Base-by-base conservation (phyloP, 1,140 invertebrate genomes). In the Patella vulgata region DNA sequence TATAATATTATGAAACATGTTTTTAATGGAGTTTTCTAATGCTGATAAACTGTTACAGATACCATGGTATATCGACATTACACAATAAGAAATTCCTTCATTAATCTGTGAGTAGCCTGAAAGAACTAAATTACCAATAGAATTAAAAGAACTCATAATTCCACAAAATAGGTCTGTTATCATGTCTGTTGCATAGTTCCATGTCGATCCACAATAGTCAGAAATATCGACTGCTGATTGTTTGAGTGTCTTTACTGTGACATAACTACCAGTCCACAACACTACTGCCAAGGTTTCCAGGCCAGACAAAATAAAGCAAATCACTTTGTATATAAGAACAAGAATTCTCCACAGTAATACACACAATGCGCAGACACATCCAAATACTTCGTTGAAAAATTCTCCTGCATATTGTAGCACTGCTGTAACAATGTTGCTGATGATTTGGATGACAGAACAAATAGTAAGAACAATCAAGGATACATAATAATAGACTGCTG, bases 291-390 rank as follows among this genome's bases (percentile, higher is more conserved):
- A 12, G 2, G 46, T 57, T 33, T 69, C 66, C 11, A 63, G 27
- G 12, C 51, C 61, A 14, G 61, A 57, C 12, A 69, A 25, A 3
- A 64, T 27, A 28, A 69, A 46, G 44, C 42, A 57, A 2, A 64
- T n/a, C 0, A 57, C 30, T 56, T 69, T 57, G 25, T 61, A 64
- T 1, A 69, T 2, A 4, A 69, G 30, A 19, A 69, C 25, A 2
- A 59, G 6, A 33, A 69, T 48, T 14, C 33, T 59, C 66, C 61
- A 64, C 39, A 64, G 31, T 12, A 69, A 51, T 14, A 57, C 30
- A 27, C 57, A n/a, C 19, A 69, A 50, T n/a, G 58, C 46, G 25
- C 40, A 50, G 14, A 69, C 19, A 31, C 66, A 69, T 3, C 19
- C 36, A 43, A 39, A 52, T 12, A 69, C 23, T 52, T 69, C 66